Base-by-base conservation (phyloP, 2,113 vertebrate species). In the Platichthys flesus region DNA sequence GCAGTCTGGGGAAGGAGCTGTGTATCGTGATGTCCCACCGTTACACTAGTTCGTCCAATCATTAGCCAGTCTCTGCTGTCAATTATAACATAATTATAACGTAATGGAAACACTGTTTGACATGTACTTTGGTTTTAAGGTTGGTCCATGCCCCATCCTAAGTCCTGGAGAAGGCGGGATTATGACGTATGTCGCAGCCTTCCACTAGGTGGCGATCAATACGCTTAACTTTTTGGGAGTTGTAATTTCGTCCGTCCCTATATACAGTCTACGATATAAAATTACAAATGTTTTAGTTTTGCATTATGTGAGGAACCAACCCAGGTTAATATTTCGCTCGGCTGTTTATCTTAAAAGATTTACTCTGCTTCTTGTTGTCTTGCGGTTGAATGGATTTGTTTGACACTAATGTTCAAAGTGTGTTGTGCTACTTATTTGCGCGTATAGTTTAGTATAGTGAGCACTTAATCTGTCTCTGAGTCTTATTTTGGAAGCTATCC, bases 401-500 rank as follows among this genome's bases (percentile, higher is more conserved):
- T 54, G 26, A 15, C n/a, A 35, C n/a, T 26, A 21, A 45, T 78
- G 28, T 71, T 78, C 4, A 67, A 42, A 60, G 40, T 62, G 2
- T 49, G 10, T 56, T 75, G 60, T 72, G 47, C 31, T 76, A 40
- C 24, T 9, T 4, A 2, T 65, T 65, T 28, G 2, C 9, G 1
- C 1, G 3, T 65, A 37, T 35, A 16, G 18, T 54, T 24, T 14
- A 24, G 21, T 8, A n/a, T 26, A 14, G 20, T 70, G 10, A 63
- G 51, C 24, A 64, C 52, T 57, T 56, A 24, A 21, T 69, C 45
- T 71, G 9, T 71, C 35, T 37, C 2, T 51, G 24, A 57, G 31
- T 76, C 8, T 75, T 65, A 12, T 47, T 74, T 72, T 58, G 2
- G 0, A 74, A 77, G 21, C 40, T 65, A 71, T 82, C 40, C 47